Conservation (phyloP, 2,888 invertebrate genomes). For the Schrankia costaestrigalis region DNA sequence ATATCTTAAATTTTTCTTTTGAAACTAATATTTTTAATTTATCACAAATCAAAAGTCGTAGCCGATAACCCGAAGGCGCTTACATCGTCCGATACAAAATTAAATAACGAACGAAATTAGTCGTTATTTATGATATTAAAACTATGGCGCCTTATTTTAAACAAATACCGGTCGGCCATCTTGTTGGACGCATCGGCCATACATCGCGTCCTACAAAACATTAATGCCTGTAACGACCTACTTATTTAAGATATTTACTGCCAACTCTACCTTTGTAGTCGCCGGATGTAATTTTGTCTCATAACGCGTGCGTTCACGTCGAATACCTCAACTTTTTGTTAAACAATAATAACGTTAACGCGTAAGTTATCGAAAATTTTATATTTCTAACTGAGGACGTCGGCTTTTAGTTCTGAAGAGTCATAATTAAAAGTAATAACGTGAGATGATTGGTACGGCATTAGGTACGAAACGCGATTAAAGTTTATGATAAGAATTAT, state of each 20-base stretch:
- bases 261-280: constrained; percentile 27
- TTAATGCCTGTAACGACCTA: constrained; percentile 36
- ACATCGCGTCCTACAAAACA: constrained; percentile 31
- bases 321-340: constrained; percentile 14
- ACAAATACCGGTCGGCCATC: constrained; percentile 40
- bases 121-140: constrained; percentile 45
- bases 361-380: constrained; percentile 19
- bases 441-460: constrained; percentile 39
- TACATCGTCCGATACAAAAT: constrained; percentile 32
- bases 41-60: constrained; percentile 33
- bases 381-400: constrained; percentile 20
- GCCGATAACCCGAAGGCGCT: constrained; percentile 24
- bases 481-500: constrained; percentile 46
- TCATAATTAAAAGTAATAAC: constrained; percentile 48
- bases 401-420: constrained; percentile 29
- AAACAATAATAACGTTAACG: constrained; percentile 23
- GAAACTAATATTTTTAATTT: constrained; percentile 29
- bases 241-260: constrained; percentile 28
- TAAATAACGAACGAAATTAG: constrained; percentile 50
- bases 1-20: constrained; percentile 25
- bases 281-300: constrained; percentile 13
- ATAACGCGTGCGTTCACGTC: constrained; percentile 33
- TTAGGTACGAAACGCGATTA: constrained; percentile 40
- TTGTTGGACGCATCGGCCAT: constrained; percentile 24
- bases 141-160: constrained; percentile 43